Evolutionary conservation across 64 coral and sea anemone species (phyloP).

Genomic region (Porites australiensis): DNA sequence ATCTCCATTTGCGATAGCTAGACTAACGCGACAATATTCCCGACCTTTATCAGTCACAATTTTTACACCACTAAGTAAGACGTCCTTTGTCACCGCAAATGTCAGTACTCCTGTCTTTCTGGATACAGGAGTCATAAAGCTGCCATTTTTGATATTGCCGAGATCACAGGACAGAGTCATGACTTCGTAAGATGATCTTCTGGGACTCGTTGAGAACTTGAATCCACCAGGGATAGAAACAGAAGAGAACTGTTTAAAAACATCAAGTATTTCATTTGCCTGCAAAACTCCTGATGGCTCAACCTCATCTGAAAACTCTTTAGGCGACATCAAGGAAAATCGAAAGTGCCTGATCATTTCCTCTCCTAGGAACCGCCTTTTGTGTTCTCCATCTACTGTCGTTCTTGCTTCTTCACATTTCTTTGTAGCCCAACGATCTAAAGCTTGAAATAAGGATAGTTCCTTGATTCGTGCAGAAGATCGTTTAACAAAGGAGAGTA

Average conservation of each 20-base stretch:
- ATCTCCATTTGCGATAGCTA: not conserved
- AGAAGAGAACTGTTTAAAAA: not conserved
- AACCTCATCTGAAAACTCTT: not conserved
- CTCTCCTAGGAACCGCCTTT: not conserved
- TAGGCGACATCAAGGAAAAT: not conserved
- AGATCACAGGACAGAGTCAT: no score
- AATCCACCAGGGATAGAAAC: not conserved
- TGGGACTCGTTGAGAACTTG: not conserved
- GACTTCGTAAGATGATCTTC: not conserved
- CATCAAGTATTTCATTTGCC: not conserved
- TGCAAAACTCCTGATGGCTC: not conserved
- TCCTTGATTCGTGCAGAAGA: not conserved
- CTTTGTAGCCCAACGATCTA: constrained; percentile 5
- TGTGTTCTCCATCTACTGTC: not conserved
- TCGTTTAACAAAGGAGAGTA: not conserved
- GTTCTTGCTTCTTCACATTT: not conserved
- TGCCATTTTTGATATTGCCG: no score
- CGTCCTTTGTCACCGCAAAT: not conserved
- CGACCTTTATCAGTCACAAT: not conserved
- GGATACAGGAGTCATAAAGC: not conserved
- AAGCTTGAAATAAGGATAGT: not conserved
- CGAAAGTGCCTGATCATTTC: not conserved
- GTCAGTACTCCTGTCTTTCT: not conserved
- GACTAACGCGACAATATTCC: not conserved
- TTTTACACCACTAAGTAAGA: not conserved